Base-by-base conservation (phyloP, 1,140 invertebrate species). In the Micrasema minimum region DNA sequence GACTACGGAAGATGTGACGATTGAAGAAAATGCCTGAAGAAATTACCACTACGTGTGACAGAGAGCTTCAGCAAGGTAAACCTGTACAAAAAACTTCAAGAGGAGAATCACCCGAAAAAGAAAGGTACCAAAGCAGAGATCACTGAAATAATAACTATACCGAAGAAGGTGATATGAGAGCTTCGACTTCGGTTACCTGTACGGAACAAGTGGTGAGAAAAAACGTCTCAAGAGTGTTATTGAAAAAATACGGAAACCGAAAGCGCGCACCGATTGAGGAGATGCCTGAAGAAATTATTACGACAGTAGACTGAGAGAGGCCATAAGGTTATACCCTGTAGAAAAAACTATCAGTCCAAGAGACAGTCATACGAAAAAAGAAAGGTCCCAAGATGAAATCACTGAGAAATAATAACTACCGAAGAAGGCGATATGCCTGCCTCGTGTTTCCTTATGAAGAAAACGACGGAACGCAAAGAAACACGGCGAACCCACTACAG, bases 391-490 rank as follows among this genome's bases (percentile, higher is more conserved):
- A 20, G 48, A 51, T 9, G 48, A 51, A 37, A 80, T 83, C 59
- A 79, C 81, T 23, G 78, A 83, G 45, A n/a, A n/a, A 83, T 83
- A 0, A 79, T 82, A 6, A 79, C 79, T 14, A 79, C 77, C 4
- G 1, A 82, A 75, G 80, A 77, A 55, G 79, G 16, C 16, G 41
- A 45, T 16, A 45, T 16, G 43, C n/a, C 41, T 37, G 11, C 45
- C 57, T 9, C 6, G 3, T 12, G 51, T 46, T 11, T 41, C 46
- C 10, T 20, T 31, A 53, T 37, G 53, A 66, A 26, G 57, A 12
- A 55, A 65, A 6, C 61, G 22, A 45, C 9, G 22, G 79, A 77
- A 48, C 69, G 68, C 43, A 74, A 75, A n/a, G 76, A 74, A 22
- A 76, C 75, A 55, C 61, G 77, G 71, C 72, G 67, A n/a, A 45